phyloP scores from a whole-genome alignment of 2,888 invertebrate genomes.

The Palloptera scutellata region DNA sequence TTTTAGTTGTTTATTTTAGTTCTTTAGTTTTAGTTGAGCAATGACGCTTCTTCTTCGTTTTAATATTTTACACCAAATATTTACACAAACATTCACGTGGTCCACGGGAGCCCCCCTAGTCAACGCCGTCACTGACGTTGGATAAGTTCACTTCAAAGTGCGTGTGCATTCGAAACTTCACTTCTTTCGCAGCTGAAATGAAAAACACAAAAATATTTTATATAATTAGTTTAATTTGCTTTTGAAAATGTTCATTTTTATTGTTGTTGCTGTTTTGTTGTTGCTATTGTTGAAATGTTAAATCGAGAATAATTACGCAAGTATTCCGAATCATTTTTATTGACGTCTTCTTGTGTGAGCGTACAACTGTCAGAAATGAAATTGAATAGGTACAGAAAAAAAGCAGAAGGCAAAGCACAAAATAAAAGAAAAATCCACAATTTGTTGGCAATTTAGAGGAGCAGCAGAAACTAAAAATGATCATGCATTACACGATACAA shows the following conservation, averaged over 20 bases:
- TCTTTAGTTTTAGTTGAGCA: too few species aligned
- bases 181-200: constrained; percentile 15
- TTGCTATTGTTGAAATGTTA: constrained; percentile 19
- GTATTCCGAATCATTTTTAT: neutral
- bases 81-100: neutral
- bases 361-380: constrained; percentile 22
- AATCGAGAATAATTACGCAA: constrained; percentile 26
- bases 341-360: constrained; percentile 1
- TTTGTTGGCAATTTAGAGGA: constrained; percentile 5
- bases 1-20: too few species aligned
- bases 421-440: constrained; percentile 13
- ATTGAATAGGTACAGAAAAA: neutral
- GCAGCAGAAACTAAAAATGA: constrained; percentile 3
- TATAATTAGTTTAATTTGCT: constrained; percentile 33
- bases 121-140: neutral
- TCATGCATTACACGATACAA: constrained; percentile 12
- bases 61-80: too few species aligned
- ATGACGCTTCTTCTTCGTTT: too few species aligned
- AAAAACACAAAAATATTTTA: constrained; percentile 26
- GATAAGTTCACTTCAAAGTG: constrained; percentile 10
- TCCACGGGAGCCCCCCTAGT: constrained; percentile 8
- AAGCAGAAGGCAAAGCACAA: neutral
- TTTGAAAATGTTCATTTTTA: constrained; percentile 22
- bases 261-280: constrained; percentile 14
- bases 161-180: constrained; percentile 12